Evolutionary conservation across 2,888 invertebrate genomes (phyloP), one percentile per base, ranked within the genome.

Genomic region (Choreutis nemorana): DNA sequence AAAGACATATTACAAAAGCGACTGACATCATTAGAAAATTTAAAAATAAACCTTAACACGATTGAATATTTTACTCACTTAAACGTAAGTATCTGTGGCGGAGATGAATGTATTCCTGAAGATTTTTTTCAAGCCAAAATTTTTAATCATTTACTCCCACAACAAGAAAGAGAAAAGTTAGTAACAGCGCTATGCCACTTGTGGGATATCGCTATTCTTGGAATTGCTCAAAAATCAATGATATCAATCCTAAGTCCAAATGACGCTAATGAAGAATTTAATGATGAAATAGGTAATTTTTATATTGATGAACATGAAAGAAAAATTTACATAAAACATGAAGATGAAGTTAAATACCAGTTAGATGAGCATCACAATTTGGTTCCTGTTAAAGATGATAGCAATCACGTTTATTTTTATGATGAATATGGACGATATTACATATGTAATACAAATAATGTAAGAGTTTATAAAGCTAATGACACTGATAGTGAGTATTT

Each of bases 341-440:
- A 59, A 23, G 60, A 62, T 44, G 51, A 59, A 2, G 55, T 35
- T 5, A 40, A 60, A 2, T 71, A 68, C 37, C 78, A 77, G 38
- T 52, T 52, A 23, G 72, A 78, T 50, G 77, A 78, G 41, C 36
- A 35, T 13, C 60, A 66, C 30, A 49, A 60, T 41, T 53, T 78
- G 30, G 70, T 77, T 3, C 62, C 66, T 14, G 25, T 78, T 13
- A 36, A 55, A 33, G 78, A 78, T 42, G 73, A 75, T 37, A 32
- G 29, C 15, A 50, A 58, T 4, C 61, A 68, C 31, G 33, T 75
- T 33, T 78, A 64, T 47, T 77, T 50, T 44, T 78, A 63, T 42
- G 78, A 78, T 34, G 68, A 71, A 39, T 78, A 77, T 42, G 78
- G 78, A 4, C 59, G 77, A 26, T 75, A 78, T 42, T 78, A 48